Percentiles rank a stretch among this genome's conserved stretches.
phyloP scores from a whole-genome alignment of 1,140 invertebrate species.

The Leptopilina clavipes region DNA sequence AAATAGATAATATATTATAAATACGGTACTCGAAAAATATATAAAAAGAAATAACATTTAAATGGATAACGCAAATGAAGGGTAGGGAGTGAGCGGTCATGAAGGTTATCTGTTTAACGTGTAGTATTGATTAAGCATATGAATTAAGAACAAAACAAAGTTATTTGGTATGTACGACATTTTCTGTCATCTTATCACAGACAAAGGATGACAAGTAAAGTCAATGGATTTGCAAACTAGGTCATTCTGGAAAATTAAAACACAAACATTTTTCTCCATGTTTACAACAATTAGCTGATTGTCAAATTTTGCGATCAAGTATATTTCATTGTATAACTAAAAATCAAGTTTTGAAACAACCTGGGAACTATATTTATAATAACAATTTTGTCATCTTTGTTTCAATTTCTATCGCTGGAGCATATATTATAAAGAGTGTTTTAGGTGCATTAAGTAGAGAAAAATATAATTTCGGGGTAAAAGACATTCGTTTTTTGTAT shows the following conservation, averaged over 20 bases:
- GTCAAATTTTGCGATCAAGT: too few species aligned
- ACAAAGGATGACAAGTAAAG: slow-evolving; percentile 18
- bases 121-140: slow-evolving; percentile 21
- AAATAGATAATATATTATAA: not conserved
- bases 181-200: slow-evolving; percentile 17
- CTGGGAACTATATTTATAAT: too few species aligned
- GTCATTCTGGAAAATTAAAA: slow-evolving; percentile 39
- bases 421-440: too few species aligned
- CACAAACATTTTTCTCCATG: not conserved
- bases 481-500: slow-evolving; percentile 46
- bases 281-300: not conserved
- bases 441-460: too few species aligned
- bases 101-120: slow-evolving; percentile 31
- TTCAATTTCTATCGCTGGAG: too few species aligned
- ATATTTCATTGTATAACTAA: too few species aligned
- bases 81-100: not conserved
- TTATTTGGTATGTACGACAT: slow-evolving; percentile 13
- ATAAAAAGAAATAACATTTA: not conserved
- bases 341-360: too few species aligned
- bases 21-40: not conserved
- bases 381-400: too few species aligned
- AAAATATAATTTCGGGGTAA: not conserved
- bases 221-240: slow-evolving; percentile 40
- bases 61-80: not conserved
- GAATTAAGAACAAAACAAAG: slow-evolving; percentile 35